Evolutionary conservation across 1,140 invertebrate species (phyloP).

Genomic region (Caenorhabditis brenneri): DNA sequence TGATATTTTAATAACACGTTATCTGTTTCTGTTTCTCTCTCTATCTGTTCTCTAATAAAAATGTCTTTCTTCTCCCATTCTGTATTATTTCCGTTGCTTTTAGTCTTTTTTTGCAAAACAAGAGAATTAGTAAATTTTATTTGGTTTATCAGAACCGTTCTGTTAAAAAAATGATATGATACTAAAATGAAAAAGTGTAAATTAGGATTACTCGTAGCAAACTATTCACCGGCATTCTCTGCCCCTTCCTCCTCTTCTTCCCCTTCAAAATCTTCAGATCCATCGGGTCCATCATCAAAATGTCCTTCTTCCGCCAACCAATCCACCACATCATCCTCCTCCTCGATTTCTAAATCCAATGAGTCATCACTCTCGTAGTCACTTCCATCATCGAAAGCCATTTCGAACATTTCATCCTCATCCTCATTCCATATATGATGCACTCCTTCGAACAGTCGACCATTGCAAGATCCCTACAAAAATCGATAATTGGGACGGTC

Average conservation of each 20-base stretch:
- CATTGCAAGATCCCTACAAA: not conserved
- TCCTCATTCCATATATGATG: not conserved
- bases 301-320: constrained; percentile 9
- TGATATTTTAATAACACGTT: too few relatives aligned
- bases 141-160: too few relatives aligned
- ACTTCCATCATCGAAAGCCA: not conserved
- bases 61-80: too few relatives aligned
- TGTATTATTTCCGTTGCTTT: too few relatives aligned
- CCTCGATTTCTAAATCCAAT: not conserved
- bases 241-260: too few relatives aligned
- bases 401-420: not conserved
- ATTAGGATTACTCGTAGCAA: not conserved
- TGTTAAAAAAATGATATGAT: not conserved
- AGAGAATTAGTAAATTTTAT: too few relatives aligned
- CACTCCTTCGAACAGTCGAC: constrained; percentile 6
- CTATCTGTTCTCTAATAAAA: too few relatives aligned
- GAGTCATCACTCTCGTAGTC: constrained; percentile 15
- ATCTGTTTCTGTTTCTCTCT: too few relatives aligned
- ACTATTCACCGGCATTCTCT: not conserved
- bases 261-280: not conserved
- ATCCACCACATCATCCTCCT: not conserved
- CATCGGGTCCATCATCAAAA: constrained; percentile 5
- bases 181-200: not conserved
- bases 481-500: not conserved
- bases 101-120: too few relatives aligned